phyloP scores from a whole-genome alignment of 2,888 invertebrate genomes.

The Drepanosiphum platanoidis region DNA sequence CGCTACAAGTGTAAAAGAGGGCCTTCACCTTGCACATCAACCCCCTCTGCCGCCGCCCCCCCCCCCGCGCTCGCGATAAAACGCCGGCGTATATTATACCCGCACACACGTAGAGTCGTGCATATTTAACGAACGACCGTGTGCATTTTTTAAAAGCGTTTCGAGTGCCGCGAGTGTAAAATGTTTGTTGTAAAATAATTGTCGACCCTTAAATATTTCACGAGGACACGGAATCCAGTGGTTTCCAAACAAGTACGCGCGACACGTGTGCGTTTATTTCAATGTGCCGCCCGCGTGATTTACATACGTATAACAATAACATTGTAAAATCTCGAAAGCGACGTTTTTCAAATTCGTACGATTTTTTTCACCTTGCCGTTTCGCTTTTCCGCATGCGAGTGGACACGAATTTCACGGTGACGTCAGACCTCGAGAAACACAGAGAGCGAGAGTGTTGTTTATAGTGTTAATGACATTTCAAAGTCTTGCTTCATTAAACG shows the following conservation, averaged over 20 bases:
- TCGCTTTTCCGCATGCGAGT: too few species aligned
- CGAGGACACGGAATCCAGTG: not conserved
- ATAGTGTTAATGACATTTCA: not conserved
- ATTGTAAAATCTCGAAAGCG: too few species aligned
- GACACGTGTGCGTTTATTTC: not conserved
- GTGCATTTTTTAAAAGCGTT: conserved; percentile 49
- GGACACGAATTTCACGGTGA: too few species aligned
- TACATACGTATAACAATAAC: not conserved
- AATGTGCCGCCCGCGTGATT: not conserved
- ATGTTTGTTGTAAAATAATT: conserved; percentile 44
- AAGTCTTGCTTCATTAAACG: not conserved
- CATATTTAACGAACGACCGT: conserved; percentile 43
- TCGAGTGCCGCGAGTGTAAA: conserved; percentile 31
- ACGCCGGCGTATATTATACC: not conserved
- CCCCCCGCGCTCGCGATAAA: not conserved
- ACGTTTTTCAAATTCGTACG: too few species aligned
- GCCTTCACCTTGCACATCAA: conserved; percentile 30
- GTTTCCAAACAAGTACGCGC: not conserved
- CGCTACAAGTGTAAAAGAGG: conserved; percentile 41
- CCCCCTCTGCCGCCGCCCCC: too few species aligned
- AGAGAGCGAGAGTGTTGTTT: not conserved
- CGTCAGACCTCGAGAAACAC: too few species aligned
- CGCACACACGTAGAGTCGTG: not conserved
- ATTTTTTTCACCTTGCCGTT: too few species aligned
- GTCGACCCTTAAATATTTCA: conserved; percentile 35